phyloP scores from a whole-genome alignment of 2,113 vertebrate genomes.

The Morone chrysops region DNA sequence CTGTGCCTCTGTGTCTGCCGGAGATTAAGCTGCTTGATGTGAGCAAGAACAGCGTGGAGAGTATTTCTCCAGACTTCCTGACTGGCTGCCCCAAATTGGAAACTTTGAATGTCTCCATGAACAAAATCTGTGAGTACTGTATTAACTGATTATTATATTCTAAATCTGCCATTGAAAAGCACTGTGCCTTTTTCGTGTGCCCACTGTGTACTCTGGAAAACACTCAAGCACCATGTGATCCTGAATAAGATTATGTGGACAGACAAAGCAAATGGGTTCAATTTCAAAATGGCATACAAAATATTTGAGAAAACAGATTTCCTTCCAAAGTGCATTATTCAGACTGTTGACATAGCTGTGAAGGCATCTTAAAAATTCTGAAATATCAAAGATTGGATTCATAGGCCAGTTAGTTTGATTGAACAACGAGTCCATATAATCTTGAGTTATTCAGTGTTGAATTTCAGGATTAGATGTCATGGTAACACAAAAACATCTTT shows the following conservation, averaged over 20 bases:
- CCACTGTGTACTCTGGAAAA: background rate
- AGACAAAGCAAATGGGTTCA: background rate
- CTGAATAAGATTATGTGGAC: background rate
- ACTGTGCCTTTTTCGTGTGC: background rate
- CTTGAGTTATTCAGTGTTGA: no score
- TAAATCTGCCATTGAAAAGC: background rate
- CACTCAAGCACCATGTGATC: background rate
- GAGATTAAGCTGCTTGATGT: slow-evolving; percentile 92
- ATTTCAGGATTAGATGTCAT: no score
- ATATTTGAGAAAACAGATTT: background rate
- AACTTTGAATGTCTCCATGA: slow-evolving; percentile 88
- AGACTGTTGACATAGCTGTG: background rate
- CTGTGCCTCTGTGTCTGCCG: slow-evolving; percentile 82
- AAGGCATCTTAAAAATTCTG: background rate
- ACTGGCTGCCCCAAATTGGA: slow-evolving; percentile 90
- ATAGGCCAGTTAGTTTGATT: background rate
- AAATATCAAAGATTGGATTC: background rate
- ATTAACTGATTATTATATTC: background rate
- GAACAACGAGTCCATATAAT: background rate
- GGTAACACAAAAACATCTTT: background rate
- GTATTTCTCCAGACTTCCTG: slow-evolving; percentile 85
- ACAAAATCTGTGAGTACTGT: slow-evolving; percentile 88
- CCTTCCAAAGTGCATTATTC: background rate
- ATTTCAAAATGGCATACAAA: no score
- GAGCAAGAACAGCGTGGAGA: slow-evolving; percentile 89